Percentiles rank a stretch among this genome's conserved stretches.
These are phyloP conservation scores for honey bee (Apis mellifera) DNA, from an alignment of 1,140 invertebrate species.

Conservation along the genomic window DNA sequence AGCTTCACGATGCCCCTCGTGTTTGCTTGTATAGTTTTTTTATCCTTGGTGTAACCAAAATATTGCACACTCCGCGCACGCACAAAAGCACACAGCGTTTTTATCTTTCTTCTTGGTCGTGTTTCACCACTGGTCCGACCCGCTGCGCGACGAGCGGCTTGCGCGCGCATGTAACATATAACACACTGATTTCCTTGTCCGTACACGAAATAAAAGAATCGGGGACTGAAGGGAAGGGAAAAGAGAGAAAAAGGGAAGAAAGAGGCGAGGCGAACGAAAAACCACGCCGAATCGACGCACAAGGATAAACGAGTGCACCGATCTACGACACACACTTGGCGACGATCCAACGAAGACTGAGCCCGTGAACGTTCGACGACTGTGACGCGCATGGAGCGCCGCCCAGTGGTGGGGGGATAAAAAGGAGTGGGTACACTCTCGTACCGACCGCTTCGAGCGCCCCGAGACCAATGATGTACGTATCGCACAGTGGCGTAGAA, in stretches of 20 bases:
- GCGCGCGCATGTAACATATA: slow-evolving; percentile 51
- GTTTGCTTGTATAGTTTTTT: slow-evolving; percentile 26
- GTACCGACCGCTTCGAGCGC: slow-evolving; percentile 35
- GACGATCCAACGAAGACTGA: slow-evolving; percentile 78
- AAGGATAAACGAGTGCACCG: slow-evolving; percentile 17
- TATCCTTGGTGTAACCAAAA: slow-evolving; percentile 29
- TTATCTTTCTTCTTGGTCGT: slow-evolving; percentile 33
- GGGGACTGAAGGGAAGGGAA: not conserved
- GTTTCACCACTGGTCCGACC: slow-evolving; percentile 49
- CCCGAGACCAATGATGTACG: slow-evolving; percentile 7
- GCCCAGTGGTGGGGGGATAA: slow-evolving; percentile 32
- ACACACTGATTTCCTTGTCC: not conserved
- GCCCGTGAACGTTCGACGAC: slow-evolving; percentile 65
- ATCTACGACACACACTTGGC: slow-evolving; percentile 67
- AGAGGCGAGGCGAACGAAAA: slow-evolving; percentile 44
- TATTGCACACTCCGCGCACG: slow-evolving; percentile 62
- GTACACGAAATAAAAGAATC: slow-evolving; percentile 1
- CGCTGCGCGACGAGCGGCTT: slow-evolving; percentile 41
- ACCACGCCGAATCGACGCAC: slow-evolving; percentile 49
- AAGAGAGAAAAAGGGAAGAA: not conserved
- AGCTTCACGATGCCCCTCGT: slow-evolving; percentile 68
- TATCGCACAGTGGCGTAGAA: slow-evolving; percentile 21
- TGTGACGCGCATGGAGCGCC: slow-evolving; percentile 72
- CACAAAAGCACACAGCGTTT: slow-evolving; percentile 55
- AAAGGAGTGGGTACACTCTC: slow-evolving; percentile 40